Base-by-base conservation (phyloP, 2,888 invertebrate genomes). In the Julus scandinavius region DNA sequence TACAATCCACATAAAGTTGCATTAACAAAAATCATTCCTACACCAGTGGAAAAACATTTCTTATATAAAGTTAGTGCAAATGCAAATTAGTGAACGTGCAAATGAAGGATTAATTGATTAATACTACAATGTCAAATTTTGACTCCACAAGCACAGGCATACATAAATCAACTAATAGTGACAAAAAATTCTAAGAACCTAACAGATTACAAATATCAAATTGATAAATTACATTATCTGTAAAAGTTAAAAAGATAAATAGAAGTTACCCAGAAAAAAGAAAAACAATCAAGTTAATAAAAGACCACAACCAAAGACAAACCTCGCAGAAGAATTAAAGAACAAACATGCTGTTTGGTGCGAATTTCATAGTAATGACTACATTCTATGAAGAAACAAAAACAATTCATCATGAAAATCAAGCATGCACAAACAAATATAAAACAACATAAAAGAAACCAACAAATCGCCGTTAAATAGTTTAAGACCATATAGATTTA, bases 241-340 rank as follows among this genome's bases (percentile, higher is more conserved):
- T 5, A 29, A n/a, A 29, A 0, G 83, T 83, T 29, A 29, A 83
- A 83, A 40, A 20, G 40, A 83, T 20, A n/a, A 86, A 49, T n/a
- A 17, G 49, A 40, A 13, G 13, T 58, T 87, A 58, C 13, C 87
- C 29, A 50, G 15, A 15, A 84, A 29, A 45, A 1, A 50, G 41
- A 40, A 87, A 13, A 50, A 49, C 38, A 20, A 17, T 20, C 17
- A 88, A 88, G 40, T 13, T n/a, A 38, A 85, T 29, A 45, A 88
- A 29, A 89, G 86, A 88, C 86, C 72, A 85, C 72, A 29, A 72
- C 72, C 85, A 87, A 45, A 89, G 86, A 89, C 90, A 89, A 90
- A 91, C 90, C 90, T 91, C 90, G 89, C 80, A 90, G 89, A 84
- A 90, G 85, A 63, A 89, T 88, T 87, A 90, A 89, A 89, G 90